Evolutionary conservation across 2,113 vertebrate species (phyloP), one percentile per base, ranked within the genome.

Genomic region (Mormyrus iriodes): DNA sequence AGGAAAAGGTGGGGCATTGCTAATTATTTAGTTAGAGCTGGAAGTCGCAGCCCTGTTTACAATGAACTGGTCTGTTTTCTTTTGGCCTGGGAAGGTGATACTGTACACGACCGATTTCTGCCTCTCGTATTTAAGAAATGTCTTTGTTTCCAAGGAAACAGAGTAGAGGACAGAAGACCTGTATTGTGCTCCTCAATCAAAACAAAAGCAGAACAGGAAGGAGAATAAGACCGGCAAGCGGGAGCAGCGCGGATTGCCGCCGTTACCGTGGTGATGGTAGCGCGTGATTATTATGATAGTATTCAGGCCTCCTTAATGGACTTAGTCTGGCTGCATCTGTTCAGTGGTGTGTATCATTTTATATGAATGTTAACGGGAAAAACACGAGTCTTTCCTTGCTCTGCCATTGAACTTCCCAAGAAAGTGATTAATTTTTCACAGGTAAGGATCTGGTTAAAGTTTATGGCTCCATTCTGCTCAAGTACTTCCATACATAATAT

Each of bases 131-230:
- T 79, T 79, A 79, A 35, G 73, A 79, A 17, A 79, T 91, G 88
- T 89, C 91, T 92, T 91, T 94, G 95, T 96, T 96, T 94, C 95
- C 92, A 96, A 94, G 94, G 94, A 91, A 95, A 96, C 91, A 90
- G 93, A 91, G 89, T 89, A 17, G 88, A 79, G 89, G 91, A 90
- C 91, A 92, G 88, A 69, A 94, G 27, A 83, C 91, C 89, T 87
- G 90, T 52, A 82, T 15, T 79, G 49, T 53, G 65, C 87, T 31
- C 52, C 86, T 88, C 35, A 90, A 84, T 89, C 65, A 88, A 84
- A 89, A 61, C 39, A 73, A 42, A n/a, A 48, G n/a, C 61, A 49
- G 85, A 90, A 58, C 39, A 24, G n/a, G 48, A 88, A 51, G 69
- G 51, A 39, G 9, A 53, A 44, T 49, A 48, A 46, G 52, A 73